These are phyloP conservation scores for Brachyhypopomus occidentalis DNA, from an alignment of 2,113 vertebrate genomes.

Conservation along the genomic window DNA sequence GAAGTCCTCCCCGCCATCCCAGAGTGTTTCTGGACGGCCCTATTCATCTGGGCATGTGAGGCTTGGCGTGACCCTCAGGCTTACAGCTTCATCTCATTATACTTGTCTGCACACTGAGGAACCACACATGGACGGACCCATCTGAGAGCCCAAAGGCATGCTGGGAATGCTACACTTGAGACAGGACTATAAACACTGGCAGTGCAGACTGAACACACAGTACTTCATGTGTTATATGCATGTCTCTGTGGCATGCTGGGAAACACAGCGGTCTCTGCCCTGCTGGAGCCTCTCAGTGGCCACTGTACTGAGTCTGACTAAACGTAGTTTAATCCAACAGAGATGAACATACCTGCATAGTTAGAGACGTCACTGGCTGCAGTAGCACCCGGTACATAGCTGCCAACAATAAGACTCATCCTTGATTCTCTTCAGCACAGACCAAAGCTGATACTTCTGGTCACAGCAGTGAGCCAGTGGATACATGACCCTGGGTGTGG, in stretches of 20 bases:
- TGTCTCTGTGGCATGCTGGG: not conserved
- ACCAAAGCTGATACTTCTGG: conserved; percentile 2
- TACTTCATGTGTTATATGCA: not conserved
- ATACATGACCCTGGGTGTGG: too few relatives aligned
- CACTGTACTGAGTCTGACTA: not conserved
- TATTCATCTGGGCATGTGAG: conserved; percentile 40
- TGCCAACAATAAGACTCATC: not conserved
- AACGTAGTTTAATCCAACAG: not conserved
- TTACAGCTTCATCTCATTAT: conserved; percentile 7
- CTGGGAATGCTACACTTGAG: not conserved
- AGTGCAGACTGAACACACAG: conserved; percentile 4
- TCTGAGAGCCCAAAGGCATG: not conserved
- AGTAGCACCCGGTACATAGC: not conserved
- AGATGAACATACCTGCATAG: not conserved
- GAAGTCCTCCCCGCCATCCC: conserved; percentile 1
- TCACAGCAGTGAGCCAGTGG: too few relatives aligned
- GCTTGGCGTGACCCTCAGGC: not conserved
- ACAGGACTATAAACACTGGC: conserved; percentile 8
- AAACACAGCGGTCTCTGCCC: not conserved
- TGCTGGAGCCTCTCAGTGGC: not conserved
- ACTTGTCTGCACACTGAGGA: not conserved
- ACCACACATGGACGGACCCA: not conserved
- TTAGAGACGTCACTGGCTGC: not conserved
- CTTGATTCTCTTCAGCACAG: not conserved
- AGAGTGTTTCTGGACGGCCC: conserved; percentile 17